Evolutionary conservation across 2,888 invertebrate genomes (phyloP), one percentile per base, ranked within the genome.

Genomic region (Poecilus cupreus): DNA sequence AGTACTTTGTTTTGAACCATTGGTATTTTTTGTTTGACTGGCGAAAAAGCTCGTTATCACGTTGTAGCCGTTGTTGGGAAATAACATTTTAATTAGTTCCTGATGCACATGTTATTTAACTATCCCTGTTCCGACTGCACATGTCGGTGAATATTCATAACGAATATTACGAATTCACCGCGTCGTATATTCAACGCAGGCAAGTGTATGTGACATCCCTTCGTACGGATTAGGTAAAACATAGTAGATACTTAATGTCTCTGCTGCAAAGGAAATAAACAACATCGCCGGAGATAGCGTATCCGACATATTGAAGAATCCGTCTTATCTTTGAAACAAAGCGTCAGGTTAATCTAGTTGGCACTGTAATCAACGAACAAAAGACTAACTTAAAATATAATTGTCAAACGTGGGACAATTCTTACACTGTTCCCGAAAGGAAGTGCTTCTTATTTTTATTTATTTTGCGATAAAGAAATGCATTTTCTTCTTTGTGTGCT

Each of bases 1-100:
- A 37, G 18, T 64, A 64, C 32, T 26, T 37, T 64, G 26, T 16
- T 49, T 49, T 49, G 16, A 18, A 49, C 49, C 11, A n/a, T 8
- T 49, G 49, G 13, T 2, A 18, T 49, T 49, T 49, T 49, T 49
- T 49, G 49, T n/a, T 2, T 49, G 49, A n/a, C 6, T 16, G 16
- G 49, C 16, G 49, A 49, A 64, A 64, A 64, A 64, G 64, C 64
- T 64, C 64, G 37, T 72, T 72, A 46, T 43, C 72, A 22, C 49
- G 51, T 18, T 8, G 46, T 11, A 51, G 26, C 51, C 24, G 49
- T 8, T 51, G 51, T 24, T 16, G 74, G n/a, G 74, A 49, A 72
- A 74, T 74, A 74, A 74, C 46, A 49, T 51, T 46, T 46, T 74
- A 74, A 74, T 74, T 74, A 74, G 74, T 74, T 74, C 74, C 24